phyloP scores from a whole-genome alignment of 2,888 invertebrate species.

The Calephelis perditalis region DNA sequence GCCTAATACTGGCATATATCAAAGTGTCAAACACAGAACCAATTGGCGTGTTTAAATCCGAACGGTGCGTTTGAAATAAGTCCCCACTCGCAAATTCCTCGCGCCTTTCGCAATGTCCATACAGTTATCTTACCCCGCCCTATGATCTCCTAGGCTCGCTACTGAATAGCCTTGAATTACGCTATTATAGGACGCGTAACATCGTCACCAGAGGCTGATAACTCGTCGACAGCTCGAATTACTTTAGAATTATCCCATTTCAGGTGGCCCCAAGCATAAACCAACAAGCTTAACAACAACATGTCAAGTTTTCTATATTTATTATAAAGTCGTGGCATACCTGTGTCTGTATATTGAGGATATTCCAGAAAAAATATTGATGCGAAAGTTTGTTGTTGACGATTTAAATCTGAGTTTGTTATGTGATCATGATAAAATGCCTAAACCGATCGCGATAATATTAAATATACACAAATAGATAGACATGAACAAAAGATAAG shows the following conservation, averaged over 20 bases:
- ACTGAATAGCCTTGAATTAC: conserved; percentile 65
- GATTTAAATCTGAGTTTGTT: too few species aligned
- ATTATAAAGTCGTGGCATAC: too few species aligned
- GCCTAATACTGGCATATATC: conserved; percentile 58
- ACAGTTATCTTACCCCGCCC: conserved; percentile 55
- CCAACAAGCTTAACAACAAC: conserved; percentile 52
- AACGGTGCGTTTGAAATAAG: conserved; percentile 51
- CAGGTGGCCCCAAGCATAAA: conserved; percentile 44
- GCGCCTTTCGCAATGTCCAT: conserved; percentile 49
- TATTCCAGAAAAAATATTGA: too few species aligned
- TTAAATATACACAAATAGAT: too few species aligned
- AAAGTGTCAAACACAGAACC: conserved; percentile 65
- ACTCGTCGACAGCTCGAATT: conserved; percentile 67
- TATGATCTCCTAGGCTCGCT: conserved; percentile 66
- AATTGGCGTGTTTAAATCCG: conserved; percentile 61
- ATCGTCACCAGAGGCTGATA: conserved; percentile 64
- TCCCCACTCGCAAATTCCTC: conserved; percentile 61
- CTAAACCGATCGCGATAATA: too few species aligned
- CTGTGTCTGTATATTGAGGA: too few species aligned
- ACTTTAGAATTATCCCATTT: conserved; percentile 62
- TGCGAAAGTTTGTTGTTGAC: too few species aligned
- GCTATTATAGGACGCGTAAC: conserved; percentile 54
- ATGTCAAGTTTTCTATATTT: conserved; percentile 39
- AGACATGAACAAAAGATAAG: too few species aligned
- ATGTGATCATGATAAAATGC: too few species aligned